Evolutionary conservation across 2,113 vertebrate genomes (phyloP), one percentile per base, ranked within the genome.

Genomic region (Fulica atra): DNA sequence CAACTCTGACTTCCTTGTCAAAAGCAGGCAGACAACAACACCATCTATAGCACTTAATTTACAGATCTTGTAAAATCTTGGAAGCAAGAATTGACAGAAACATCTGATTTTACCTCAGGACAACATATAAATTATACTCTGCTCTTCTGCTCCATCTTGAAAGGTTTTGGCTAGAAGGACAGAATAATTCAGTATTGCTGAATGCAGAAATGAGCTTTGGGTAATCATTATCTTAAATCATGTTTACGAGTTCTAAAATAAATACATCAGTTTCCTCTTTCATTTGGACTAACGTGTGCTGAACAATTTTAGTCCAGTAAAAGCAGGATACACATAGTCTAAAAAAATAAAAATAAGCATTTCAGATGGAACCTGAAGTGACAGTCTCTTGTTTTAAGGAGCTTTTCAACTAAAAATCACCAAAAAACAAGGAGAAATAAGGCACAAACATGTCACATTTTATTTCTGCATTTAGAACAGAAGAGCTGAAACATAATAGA

Each of bases 81-180:
- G 79, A 96, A 97, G 89, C 33, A 95, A 86, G 88, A 96, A 98
- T 95, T 95, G 97, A 98, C 94, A 97, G 92, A 97, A 96, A 89
- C 60, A 85, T 97, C 91, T 50, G 92, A 95, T 95, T 98, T 97
- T 95, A 96, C 89, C 86, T 92, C 64, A 60, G 96, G 94, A 98
- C 76, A 96, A 80, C 74, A 95, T 94, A 93, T 92, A 97, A 98
- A 96, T 97, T 94, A 92, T 95, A 94, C 85, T 87, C 65, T 68
- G 48, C 70, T 92, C 50, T 96, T 96, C 81, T 74, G 79, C 54
- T 80, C 82, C 50, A 61, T 72, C 78, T 88, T 86, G 60, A 86
- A 87, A 69, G 46, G 64, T 76, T 81, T 96, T 92, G 88, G 69
- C 79, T 94, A 77, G 70, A 93, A 97, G 73, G 68, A 50, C 33